phyloP scores from a whole-genome alignment of 2,888 invertebrate species.

The Marasmarcha lunaedactyla region DNA sequence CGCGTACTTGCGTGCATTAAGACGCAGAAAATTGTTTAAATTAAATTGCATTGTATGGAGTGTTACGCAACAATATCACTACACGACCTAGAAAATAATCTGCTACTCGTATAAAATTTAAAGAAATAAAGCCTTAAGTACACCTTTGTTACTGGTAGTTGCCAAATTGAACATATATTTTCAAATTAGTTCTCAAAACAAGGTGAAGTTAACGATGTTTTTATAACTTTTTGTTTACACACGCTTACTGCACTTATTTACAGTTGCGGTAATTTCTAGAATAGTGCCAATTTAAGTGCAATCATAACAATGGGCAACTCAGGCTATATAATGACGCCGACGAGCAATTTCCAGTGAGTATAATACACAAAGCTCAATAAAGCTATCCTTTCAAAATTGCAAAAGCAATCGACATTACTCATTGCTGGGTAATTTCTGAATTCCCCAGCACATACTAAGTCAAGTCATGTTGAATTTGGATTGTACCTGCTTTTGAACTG shows the following conservation, averaged over 20 bases:
- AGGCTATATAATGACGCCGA: constrained; percentile 33
- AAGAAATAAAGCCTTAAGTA: background rate
- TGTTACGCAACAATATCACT: constrained; percentile 36
- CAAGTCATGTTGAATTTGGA: too few species aligned
- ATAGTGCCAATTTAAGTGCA: constrained; percentile 48
- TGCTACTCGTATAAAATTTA: constrained; percentile 16
- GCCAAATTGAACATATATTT: too few species aligned
- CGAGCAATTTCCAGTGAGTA: constrained; percentile 34
- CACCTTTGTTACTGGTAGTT: constrained; percentile 18
- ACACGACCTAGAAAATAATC: constrained; percentile 35
- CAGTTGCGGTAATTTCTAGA: constrained; percentile 22
- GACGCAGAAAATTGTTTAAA: too few species aligned
- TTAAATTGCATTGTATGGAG: constrained; percentile 41
- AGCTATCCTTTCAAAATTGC: constrained; percentile 36
- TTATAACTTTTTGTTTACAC: background rate
- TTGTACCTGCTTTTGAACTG: too few species aligned
- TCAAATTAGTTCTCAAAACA: background rate
- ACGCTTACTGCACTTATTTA: background rate
- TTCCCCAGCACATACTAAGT: too few species aligned
- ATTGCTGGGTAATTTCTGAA: background rate
- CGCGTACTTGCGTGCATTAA: background rate
- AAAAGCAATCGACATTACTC: constrained; percentile 26
- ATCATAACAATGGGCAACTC: constrained; percentile 34
- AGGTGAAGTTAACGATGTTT: constrained; percentile 4
- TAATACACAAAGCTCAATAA: constrained; percentile 20